Base-by-base conservation (phyloP, 2,797 vertebrate genomes). In the Lithobates sylvaticus region DNA sequence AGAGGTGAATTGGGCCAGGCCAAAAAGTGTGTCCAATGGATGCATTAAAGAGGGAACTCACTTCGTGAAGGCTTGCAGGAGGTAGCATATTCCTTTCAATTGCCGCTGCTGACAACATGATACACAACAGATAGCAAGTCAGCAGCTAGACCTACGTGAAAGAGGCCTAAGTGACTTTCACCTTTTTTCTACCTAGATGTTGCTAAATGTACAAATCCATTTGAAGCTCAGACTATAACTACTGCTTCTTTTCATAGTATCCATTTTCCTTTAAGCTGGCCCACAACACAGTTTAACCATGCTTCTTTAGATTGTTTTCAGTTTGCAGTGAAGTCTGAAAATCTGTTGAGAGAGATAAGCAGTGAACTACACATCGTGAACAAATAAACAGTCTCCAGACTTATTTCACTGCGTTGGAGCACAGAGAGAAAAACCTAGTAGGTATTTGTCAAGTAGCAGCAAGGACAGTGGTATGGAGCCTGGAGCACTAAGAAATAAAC, bases 251-350 rank as follows among this genome's bases (percentile, higher is more conserved):
- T 67, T 67, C 65, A 26, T 15, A 26, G 65, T 67, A 67, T 67
- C 65, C 65, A 29, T 67, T 29, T 67, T 67, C 8, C 54, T 67
- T 27, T 67, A 29, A 67, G 27, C 65, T 29, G 27, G 26, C n/a
- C 23, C 21, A 73, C 68, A 61, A 61, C 34, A 29, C 10, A 16
- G 36, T 54, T 61, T 72, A 26, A 44, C 50, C n/a, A 42, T 82
- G 72, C 34, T 61, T 81, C 42, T 71, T 81, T 69, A 71, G 78
- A 81, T 81, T 47, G 50, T 82, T 82, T 73, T 82, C 80, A 82
- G 72, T 58, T 64, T 61, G 15, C 68, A 81, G 32, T 81, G 71
- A 72, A 82, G 54, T 82, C 64, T 73, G 70, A 82, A 82, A 81
- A 74, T n/a, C 80, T 73, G 80, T 54, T 27, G 69, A 72, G 50